Base-by-base conservation (phyloP, 2,888 invertebrate species). In the Limnephilus marmoratus region DNA sequence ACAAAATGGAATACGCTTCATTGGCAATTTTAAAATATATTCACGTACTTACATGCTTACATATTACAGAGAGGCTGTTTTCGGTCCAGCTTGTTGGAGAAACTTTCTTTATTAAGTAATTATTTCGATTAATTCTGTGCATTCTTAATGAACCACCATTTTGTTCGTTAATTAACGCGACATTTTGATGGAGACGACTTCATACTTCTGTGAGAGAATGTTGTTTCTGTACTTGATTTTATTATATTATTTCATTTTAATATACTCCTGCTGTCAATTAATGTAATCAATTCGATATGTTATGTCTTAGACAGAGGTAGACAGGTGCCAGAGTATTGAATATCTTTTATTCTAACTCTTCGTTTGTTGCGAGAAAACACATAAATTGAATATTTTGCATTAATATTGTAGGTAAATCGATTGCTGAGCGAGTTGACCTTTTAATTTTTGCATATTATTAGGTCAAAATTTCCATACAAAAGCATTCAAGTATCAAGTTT, bases 91-190 rank as follows among this genome's bases (percentile, higher is more conserved):
- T 83, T 83, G 18, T 24, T 34, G 34, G 83, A 24, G 83, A 83
- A 83, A 83, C 83, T 83, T 83, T 83, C 83, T 83, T 83, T 83
- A 83, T 83, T 83, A 37, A 83, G 15, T 83, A 37, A 83, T 83
- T 83, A 83, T 37, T 37, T 83, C 7, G 83, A 83, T 83, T 29
- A 15, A 34, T 31, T 83, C 37, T 37, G 83, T 83, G 83, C 37
- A 83, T 83, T 37, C 12, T 83, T 83, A 83, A 83, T 83, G 34
- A 83, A 83, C 37, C 83, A 11, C 34, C 83, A 11, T 83, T 18
- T 83, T 41, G 37, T 24, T 24, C 9, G 24, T 83, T 24, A 83
- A 37, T 83, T 37, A 34, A 83, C 37, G 83, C 34, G 83, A 83
- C 37, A 41, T 37, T 37, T 37, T 83, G 24, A 83, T 83, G 9